Evolutionary conservation across 2,797 vertebrate species (phyloP), one percentile per base, ranked within the genome.

Genomic region (Catostomus latipinnis): DNA sequence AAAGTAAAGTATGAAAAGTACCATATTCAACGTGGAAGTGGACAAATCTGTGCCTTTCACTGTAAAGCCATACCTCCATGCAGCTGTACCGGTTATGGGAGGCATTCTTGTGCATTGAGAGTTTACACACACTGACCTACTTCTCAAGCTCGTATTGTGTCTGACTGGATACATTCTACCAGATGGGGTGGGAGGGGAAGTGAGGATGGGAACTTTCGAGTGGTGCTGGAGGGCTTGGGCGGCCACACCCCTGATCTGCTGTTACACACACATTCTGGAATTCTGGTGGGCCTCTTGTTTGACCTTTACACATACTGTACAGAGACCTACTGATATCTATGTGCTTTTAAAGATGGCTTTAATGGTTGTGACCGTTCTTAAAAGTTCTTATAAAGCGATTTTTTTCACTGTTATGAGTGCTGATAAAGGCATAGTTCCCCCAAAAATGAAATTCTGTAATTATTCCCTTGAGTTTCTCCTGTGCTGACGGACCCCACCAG

Each of bases 1-100:
- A 96, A 96, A 2, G 22, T 22, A 22, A 22, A 34, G 34, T 34
- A 34, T 34, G 34, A 34, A 34, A 34, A 34, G 34, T 34, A 12
- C 14, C 11, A 18, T 16, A 52, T 49, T 56, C 14, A 52, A 6
- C 4, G n/a, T 10, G 34, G 22, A 60, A 77, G 75, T 45, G 75
- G 18, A 9, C 52, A 46, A 14, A 14, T 16, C 8, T 16, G 46
- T 11, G 34, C 11, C 14, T n/a, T 34, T 74, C 5, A 46, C 14
- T 46, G 13, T 46, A 75, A 65, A 66, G 60, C 13, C 18, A 34
- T 34, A 34, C 4, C 34, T 34, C 34, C 34, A 2, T 34, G 34
- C 4, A 34, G 34, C 48, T 54, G 53, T 34, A 65, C 10, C 50
- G 43, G 67, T 43, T 52, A 60, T 56, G 50, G 34, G 43, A 56